phyloP scores from a whole-genome alignment of 2,888 invertebrate species.

The Perdita meconis region DNA sequence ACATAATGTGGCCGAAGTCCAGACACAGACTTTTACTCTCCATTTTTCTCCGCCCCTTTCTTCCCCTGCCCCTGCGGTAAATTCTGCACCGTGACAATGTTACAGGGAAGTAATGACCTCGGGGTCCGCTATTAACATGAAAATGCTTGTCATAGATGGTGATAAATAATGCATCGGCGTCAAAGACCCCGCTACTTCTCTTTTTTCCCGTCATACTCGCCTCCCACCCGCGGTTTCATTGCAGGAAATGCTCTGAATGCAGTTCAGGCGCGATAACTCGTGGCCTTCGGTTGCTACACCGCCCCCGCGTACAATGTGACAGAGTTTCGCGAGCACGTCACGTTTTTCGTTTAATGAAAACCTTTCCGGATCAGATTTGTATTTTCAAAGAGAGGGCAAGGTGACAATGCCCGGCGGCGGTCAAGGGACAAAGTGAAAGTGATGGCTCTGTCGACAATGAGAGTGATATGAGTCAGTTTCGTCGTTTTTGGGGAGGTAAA shows the following conservation, averaged over 20 bases:
- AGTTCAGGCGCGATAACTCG: slow-evolving; percentile 66
- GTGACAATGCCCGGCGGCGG: background rate
- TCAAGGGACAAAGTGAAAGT: background rate
- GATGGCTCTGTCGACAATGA: background rate
- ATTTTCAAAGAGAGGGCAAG: background rate
- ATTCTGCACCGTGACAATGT: slow-evolving; percentile 45
- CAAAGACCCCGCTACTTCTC: slow-evolving; percentile 68
- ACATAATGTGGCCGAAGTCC: slow-evolving; percentile 9
- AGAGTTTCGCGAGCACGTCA: background rate
- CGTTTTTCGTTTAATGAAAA: slow-evolving; percentile 46
- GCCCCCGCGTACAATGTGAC: slow-evolving; percentile 45
- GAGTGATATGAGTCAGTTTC: background rate
- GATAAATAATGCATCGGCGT: slow-evolving; percentile 79
- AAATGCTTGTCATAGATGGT: slow-evolving; percentile 78
- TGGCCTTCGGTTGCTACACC: slow-evolving; percentile 53
- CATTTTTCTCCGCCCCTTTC: background rate
- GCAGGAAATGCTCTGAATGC: slow-evolving; percentile 58
- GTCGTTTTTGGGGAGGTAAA: background rate
- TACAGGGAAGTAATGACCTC: slow-evolving; percentile 73
- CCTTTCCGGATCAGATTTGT: slow-evolving; percentile 10
- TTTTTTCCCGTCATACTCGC: slow-evolving; percentile 48
- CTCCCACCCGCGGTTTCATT: slow-evolving; percentile 34
- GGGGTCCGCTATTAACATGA: slow-evolving; percentile 76
- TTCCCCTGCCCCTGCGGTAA: slow-evolving; percentile 13
- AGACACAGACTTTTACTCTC: slow-evolving; percentile 15